Base-by-base conservation (phyloP, 2,888 invertebrate genomes). In the Parnassius apollo region DNA sequence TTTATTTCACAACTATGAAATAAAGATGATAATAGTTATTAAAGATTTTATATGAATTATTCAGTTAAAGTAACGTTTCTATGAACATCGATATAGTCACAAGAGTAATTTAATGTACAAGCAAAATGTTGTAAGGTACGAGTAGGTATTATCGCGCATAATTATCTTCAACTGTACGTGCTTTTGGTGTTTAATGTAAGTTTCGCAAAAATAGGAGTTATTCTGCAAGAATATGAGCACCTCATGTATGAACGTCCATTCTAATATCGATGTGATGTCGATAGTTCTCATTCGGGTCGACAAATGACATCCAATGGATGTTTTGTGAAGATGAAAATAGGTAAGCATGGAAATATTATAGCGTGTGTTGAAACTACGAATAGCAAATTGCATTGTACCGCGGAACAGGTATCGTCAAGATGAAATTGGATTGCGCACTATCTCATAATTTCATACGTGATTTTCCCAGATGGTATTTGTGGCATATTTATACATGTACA, bases 371-470 rank as follows among this genome's bases (percentile, higher is more conserved):
- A 83, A 86, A 88, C 76, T 74, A 73, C 77, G 75, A 74, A 77
- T 75, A 70, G 80, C 78, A 83, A 84, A 86, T 88, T 86, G 85
- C 83, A 85, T 86, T 84, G 87, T 83, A 75, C 69, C 71, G 74
- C 75, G 78, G 75, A 79, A 75, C 79, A 77, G 78, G 77, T 81
- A 77, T 74, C 73, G 66, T 58, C 57, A 58, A 69, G 73, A 78
- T 82, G 81, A 81, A 85, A 88, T 88, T 85, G 83, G 83, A 86
- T 89, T 87, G 87, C 85, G 80, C 74, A 81, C 80, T 79, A 78
- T 83, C 82, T 82, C 81, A 83, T 85, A 81, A 88, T 84, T 80
- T 77, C 75, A 75, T 83, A 83, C 83, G 83, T 86, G 85, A 86
- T 88, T 82, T 81, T 77, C 74, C 73, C 81, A 81, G 82, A 86